Conservation (phyloP, 2,113 vertebrate genomes). For the Xiphias gladius region DNA sequence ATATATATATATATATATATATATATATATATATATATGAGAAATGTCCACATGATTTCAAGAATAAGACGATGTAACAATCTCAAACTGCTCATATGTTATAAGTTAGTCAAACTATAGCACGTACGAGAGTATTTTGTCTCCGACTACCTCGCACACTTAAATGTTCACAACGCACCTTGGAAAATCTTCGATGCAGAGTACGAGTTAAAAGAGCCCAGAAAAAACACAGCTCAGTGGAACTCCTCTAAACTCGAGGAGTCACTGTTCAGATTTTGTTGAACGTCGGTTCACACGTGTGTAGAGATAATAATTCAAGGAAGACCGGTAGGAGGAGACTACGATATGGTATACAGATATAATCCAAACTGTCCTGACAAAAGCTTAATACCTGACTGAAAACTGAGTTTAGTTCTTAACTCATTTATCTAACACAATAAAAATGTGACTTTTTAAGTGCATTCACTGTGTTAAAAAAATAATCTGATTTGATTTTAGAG, state of each 20-base stretch:
- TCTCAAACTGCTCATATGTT: neutral
- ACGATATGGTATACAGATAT: too few species aligned
- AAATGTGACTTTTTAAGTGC: neutral
- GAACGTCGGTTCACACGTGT: too few species aligned
- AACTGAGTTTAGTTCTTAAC: neutral
- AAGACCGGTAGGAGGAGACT: too few species aligned
- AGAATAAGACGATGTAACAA: neutral
- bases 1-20: too few species aligned
- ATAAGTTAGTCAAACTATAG: too few species aligned
- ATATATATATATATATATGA: too few species aligned
- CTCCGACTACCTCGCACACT: too few species aligned
- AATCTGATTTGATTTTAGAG: neutral
- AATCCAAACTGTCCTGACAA: neutral
- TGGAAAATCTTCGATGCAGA: neutral
- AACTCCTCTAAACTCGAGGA: too few species aligned
- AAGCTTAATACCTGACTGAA: neutral
- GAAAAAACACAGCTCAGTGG: too few species aligned
- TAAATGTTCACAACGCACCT: neutral
- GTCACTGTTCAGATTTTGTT: too few species aligned
- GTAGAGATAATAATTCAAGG: too few species aligned
- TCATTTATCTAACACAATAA: neutral
- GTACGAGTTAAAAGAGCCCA: neutral
- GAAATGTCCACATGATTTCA: neutral
- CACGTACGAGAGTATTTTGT: neutral
- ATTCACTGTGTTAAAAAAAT: too few species aligned